These are phyloP conservation scores for Xerus inauris DNA, from an alignment of 2,113 vertebrate genomes.

Conservation along the genomic window DNA sequence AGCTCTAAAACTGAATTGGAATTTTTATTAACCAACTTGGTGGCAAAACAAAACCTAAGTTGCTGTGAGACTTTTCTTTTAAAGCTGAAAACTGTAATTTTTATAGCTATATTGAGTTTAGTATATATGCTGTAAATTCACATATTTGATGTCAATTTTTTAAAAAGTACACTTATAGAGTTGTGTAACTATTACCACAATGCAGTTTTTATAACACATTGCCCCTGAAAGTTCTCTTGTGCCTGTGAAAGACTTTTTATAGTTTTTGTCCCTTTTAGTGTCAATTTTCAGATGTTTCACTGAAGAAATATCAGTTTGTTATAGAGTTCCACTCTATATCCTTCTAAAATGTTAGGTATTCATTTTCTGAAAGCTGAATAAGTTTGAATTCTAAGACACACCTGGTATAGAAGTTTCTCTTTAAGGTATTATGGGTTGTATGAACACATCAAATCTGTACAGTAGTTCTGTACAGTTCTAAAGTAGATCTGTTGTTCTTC, in stretches of 20 bases:
- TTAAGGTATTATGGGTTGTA: not conserved
- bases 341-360: not conserved
- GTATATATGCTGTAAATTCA: not conserved
- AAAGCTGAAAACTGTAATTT: not conserved
- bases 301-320: not conserved
- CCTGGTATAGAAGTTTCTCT: not conserved
- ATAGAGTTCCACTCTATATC: not conserved
- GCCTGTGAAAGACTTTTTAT: not conserved
- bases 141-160: not conserved
- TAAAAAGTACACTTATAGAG: not conserved
- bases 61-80: not conserved
- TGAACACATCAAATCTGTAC: not conserved
- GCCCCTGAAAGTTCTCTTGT: not conserved
- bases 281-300: conserved; percentile 1
- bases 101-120: not conserved
- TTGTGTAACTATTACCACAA: not conserved
- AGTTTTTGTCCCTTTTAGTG: not conserved
- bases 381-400: not conserved
- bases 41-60: not conserved
- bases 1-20: not conserved
- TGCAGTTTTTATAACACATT: not conserved
- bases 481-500: not conserved
- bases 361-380: conserved; percentile 1
- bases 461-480: not conserved
- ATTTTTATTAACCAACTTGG: not conserved